A percentile compares a stretch with the other conserved stretches of the same genome.
Conservation (phyloP, 2,113 vertebrate species). For the Sitta europaea region DNA sequence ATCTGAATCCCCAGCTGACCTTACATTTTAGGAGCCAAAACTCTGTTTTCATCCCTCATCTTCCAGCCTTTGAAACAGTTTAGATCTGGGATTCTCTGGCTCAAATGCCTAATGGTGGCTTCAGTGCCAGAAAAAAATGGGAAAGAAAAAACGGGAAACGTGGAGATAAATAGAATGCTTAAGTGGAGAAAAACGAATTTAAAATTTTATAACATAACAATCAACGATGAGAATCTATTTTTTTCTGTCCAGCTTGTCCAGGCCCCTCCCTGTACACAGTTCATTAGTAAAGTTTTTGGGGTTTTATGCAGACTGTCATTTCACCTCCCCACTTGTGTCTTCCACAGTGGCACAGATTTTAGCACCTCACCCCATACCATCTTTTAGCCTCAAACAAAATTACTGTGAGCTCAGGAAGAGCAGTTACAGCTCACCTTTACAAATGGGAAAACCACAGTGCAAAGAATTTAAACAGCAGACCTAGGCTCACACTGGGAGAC, state of each 20-base stretch:
- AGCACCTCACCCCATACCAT: background rate
- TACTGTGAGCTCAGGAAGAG: background rate
- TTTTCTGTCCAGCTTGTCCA: background rate
- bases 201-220: background rate
- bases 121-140: constrained; percentile 2
- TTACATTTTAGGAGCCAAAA: constrained; percentile 26
- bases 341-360: background rate
- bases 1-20: constrained; percentile 50
- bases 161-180: background rate
- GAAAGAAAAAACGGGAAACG: background rate
- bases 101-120: background rate
- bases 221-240: background rate
- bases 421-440: background rate
- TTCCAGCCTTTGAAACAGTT: constrained; percentile 24
- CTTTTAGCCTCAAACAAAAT: background rate
- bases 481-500: background rate
- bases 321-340: background rate
- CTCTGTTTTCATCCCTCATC: constrained; percentile 4
- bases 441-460: background rate
- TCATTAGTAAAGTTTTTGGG: background rate
- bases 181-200: background rate
- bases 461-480: background rate
- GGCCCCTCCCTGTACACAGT: background rate
- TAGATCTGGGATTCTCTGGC: background rate
- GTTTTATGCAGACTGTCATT: background rate